These are phyloP conservation scores for Sycophila texana DNA, from an alignment of 2,888 invertebrate species.

Conservation along the genomic window DNA sequence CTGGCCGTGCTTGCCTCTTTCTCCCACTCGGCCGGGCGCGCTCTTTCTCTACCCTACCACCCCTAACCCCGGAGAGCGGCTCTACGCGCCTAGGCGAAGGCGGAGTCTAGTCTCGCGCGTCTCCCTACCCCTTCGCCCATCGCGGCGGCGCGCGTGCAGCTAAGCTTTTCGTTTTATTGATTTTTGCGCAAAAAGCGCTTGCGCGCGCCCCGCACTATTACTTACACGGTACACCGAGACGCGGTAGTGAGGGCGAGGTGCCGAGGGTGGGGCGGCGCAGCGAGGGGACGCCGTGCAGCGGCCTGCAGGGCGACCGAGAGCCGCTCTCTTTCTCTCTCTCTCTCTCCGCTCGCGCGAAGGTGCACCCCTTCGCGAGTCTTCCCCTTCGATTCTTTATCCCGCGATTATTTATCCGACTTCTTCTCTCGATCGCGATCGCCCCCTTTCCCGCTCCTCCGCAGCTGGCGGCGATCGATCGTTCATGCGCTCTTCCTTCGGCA, in stretches of 20 bases:
- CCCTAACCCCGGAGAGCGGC: not conserved
- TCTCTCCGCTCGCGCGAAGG: too few species aligned
- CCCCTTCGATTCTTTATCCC: constrained; percentile 45
- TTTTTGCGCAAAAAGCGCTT: constrained; percentile 75
- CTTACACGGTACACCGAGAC: constrained; percentile 59
- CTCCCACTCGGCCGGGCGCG: constrained; percentile 60
- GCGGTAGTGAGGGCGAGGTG: constrained; percentile 14
- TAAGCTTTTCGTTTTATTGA: constrained; percentile 76
- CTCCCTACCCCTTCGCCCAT: constrained; percentile 55
- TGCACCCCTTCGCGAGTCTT: constrained; percentile 5
- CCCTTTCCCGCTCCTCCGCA: constrained; percentile 1
- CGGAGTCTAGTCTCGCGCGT: constrained; percentile 70
- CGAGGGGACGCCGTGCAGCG: not conserved
- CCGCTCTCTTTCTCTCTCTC: not conserved
- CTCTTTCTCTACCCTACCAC: constrained; percentile 55
- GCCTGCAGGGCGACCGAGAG: not conserved
- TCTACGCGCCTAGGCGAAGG: constrained; percentile 70
- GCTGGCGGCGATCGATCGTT: not conserved
- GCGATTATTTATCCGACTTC: constrained; percentile 39
- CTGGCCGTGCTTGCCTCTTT: constrained; percentile 63
- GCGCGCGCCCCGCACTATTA: constrained; percentile 74
- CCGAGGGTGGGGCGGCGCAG: constrained; percentile 14
- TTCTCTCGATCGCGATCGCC: constrained; percentile 5
- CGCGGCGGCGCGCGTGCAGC: constrained; percentile 66
- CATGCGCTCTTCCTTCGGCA: too few species aligned